Base-by-base conservation (phyloP, 2,797 vertebrate genomes). In the Gymnoscopelus microlampas region DNA sequence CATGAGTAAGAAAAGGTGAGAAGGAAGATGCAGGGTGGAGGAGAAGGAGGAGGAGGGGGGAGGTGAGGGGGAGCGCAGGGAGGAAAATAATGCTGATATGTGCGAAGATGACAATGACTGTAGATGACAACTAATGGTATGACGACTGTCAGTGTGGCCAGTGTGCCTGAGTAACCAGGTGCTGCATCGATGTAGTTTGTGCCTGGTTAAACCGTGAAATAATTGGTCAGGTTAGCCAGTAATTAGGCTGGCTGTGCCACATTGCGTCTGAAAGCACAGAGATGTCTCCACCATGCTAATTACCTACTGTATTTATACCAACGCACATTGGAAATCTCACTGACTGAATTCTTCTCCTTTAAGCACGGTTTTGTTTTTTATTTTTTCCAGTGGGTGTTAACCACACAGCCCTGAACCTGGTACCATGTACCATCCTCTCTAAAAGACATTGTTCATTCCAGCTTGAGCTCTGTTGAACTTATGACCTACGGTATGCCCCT, bases 241-340 rank as follows among this genome's bases (percentile, higher is more conserved):
- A 89, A 93, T 93, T 91, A 91, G 83, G 80, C 11, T 24, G 74
- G 71, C 85, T 88, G 80, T 73, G 87, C 87, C 58, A 74, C 64
- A 68, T 83, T 70, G 82, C 77, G 35, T 85, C 83, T 83, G 62
- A 81, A 79, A 85, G 82, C 80, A 74, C 70, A 48, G 79, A 68
- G 6, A 83, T 47, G 49, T 66, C 77, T 63, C 77, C 50, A 29
- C 80, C 74, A 73, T 85, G 77, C 84, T 92, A 92, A 93, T 93
- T 90, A 86, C 87, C 92, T 90, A 86, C 87, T 71, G 86, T 90
- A 88, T 92, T 91, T 91, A 88, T 91, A 88, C 84, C 7, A 14
- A 76, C 78, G 80, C 50, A 64, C 86, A 80, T 76, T 76, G 87
- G 32, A 35, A 44, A 87, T 83, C 86, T 26, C 60, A 61, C 86